A percentile compares a stretch with the other conserved stretches of the same genome.
These are phyloP conservation scores for Caracal caracal DNA, from an alignment of 2,113 vertebrate genomes.

Conservation along the genomic window DNA sequence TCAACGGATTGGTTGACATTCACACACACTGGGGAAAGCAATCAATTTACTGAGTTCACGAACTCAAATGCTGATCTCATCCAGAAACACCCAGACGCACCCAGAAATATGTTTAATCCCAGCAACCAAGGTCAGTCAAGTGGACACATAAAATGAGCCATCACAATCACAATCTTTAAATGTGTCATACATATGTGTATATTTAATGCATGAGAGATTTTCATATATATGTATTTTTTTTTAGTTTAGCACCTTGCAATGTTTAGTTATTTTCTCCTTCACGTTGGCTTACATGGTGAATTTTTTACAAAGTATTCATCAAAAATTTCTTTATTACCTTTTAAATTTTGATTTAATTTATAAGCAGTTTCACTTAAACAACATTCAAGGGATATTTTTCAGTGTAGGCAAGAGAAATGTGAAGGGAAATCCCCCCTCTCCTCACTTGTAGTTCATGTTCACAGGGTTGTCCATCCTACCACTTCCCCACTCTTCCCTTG, in stretches of 20 bases:
- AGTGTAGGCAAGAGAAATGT: background rate
- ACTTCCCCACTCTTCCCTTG: background rate
- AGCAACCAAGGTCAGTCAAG: background rate
- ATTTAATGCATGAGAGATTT: background rate
- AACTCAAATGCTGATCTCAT: background rate
- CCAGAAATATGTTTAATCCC: background rate
- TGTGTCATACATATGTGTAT: background rate
- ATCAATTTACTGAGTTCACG: background rate
- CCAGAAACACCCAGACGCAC: background rate
- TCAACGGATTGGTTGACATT: background rate
- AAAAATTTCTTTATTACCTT: background rate
- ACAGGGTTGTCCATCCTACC: too few relatives aligned
- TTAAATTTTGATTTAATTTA: background rate
- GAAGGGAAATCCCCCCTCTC: background rate
- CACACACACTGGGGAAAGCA: background rate
- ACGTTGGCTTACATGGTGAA: background rate
- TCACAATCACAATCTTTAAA: background rate
- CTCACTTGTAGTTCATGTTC: background rate
- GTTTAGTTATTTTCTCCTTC: background rate
- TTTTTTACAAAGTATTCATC: background rate
- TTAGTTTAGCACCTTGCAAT: background rate
- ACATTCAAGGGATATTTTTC: background rate
- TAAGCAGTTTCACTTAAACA: background rate
- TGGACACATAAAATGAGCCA: background rate
- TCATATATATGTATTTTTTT: background rate